Conservation (phyloP, 1,140 invertebrate species). For the Cyclargus thomasi region DNA sequence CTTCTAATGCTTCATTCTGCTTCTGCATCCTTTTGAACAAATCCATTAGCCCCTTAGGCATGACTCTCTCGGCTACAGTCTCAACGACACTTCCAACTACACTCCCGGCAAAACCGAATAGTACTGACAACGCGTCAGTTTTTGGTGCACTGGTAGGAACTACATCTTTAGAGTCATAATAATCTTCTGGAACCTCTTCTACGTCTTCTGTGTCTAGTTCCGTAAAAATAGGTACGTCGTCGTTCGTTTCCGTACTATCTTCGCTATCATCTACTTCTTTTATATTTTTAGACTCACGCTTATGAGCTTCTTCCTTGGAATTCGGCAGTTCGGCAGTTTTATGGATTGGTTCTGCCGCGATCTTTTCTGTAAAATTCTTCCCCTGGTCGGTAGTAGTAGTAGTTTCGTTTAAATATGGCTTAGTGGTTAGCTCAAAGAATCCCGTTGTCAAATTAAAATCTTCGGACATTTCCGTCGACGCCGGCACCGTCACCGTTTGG, state of each 20-base stretch:
- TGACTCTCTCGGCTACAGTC: slow-evolving; percentile 61
- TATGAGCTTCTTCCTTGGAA: background rate
- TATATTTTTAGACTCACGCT: slow-evolving; percentile 8
- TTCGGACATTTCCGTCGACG: slow-evolving; percentile 48
- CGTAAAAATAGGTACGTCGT: slow-evolving; percentile 54
- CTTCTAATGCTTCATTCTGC: slow-evolving; percentile 63
- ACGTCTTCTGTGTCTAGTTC: slow-evolving; percentile 54
- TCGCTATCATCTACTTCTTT: slow-evolving; percentile 30
- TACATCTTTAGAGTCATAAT: slow-evolving; percentile 63
- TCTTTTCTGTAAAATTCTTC: background rate
- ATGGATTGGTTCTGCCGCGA: background rate
- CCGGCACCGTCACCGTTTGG: slow-evolving; percentile 47
- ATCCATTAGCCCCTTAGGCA: slow-evolving; percentile 63
- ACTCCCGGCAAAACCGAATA: slow-evolving; percentile 65
- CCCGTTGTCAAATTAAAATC: slow-evolving; percentile 39
- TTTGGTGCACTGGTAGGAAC: slow-evolving; percentile 58
- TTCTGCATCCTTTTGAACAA: slow-evolving; percentile 65
- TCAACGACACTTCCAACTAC: slow-evolving; percentile 67
- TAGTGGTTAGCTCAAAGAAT: slow-evolving; percentile 35
- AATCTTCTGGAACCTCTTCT: slow-evolving; percentile 62
- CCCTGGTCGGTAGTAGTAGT: slow-evolving; percentile 19
- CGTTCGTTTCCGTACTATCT: slow-evolving; percentile 33
- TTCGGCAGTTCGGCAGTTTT: slow-evolving; percentile 2
- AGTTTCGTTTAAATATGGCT: slow-evolving; percentile 21
- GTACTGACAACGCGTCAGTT: slow-evolving; percentile 57